phyloP scores from a whole-genome alignment of 2,797 vertebrate species.

The Spheniscus humboldti region DNA sequence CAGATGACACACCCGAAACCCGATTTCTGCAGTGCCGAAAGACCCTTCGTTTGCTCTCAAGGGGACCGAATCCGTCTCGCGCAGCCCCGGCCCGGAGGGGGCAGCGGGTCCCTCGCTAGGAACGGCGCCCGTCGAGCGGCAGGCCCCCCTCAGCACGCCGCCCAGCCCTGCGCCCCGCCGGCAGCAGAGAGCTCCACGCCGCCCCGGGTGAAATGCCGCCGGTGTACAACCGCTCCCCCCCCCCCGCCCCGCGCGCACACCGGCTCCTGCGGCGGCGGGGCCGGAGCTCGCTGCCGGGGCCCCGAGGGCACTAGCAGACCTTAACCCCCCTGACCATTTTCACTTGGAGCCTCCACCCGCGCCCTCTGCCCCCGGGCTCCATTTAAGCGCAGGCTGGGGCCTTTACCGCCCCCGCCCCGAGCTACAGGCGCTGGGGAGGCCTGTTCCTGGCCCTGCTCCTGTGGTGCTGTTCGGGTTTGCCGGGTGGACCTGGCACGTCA shows the following conservation, averaged over 20 bases:
- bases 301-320: rapidly evolving
- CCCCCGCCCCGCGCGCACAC: rapidly evolving
- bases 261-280: rapidly evolving
- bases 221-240: rapidly evolving
- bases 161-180: neutral
- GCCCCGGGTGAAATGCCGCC: rapidly evolving
- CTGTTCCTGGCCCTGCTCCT: rapidly evolving
- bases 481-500: rapidly evolving
- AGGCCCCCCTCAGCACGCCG: too few relatives aligned
- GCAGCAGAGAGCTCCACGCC: rapidly evolving
- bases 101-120: neutral
- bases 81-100: neutral
- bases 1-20: rapidly evolving
- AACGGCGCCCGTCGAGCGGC: neutral
- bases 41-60: rapidly evolving
- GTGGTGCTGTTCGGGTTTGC: rapidly evolving
- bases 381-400: rapidly evolving
- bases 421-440: rapidly evolving
- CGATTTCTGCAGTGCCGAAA: rapidly evolving
- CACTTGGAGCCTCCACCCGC: neutral
- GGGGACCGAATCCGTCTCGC: rapidly evolving
- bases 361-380: rapidly evolving
- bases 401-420: rapidly evolving
- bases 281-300: rapidly evolving
- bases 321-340: rapidly evolving